A percentile compares a stretch with the other conserved stretches of the same genome.
Evolutionary conservation across 64 coral and sea anemone species (phyloP).

Genomic region (Catalaphyllia jardinei): DNA sequence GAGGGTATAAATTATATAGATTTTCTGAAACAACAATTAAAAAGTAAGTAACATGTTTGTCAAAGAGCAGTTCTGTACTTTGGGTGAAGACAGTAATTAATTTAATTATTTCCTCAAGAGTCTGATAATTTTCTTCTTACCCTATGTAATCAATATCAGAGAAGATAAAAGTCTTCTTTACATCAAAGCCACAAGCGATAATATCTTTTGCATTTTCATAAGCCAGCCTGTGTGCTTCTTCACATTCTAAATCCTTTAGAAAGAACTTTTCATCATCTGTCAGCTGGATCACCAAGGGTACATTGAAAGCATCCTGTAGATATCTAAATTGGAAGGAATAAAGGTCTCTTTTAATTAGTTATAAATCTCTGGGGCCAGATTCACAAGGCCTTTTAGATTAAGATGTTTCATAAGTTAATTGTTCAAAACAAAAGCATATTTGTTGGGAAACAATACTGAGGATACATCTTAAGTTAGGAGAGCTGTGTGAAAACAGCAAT

Average conservation of each 20-base stretch:
- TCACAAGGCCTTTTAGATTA: too few relatives aligned
- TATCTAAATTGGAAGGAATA: conserved; percentile 62
- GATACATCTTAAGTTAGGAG: too few relatives aligned
- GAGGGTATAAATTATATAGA: too few relatives aligned
- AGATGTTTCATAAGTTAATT: too few relatives aligned
- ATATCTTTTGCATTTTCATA: conserved; percentile 99
- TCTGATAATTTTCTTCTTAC: conserved; percentile 32
- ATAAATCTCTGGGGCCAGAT: too few relatives aligned
- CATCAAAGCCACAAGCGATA: conserved; percentile 97
- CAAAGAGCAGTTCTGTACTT: too few relatives aligned
- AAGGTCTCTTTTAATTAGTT: background rate
- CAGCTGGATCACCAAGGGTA: conserved; percentile 94
- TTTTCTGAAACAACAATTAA: too few relatives aligned
- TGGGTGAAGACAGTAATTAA: too few relatives aligned
- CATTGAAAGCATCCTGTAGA: conserved; percentile 95
- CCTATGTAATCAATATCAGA: conserved; percentile 99
- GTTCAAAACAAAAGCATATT: too few relatives aligned
- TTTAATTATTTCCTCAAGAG: too few relatives aligned
- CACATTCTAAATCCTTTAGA: conserved; percentile 76
- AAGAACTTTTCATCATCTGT: conserved; percentile 99
- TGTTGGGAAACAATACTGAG: background rate
- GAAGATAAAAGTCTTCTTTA: conserved; percentile 98
- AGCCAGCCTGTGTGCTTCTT: conserved; percentile 90
- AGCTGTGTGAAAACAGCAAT: too few relatives aligned
- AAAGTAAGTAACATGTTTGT: too few relatives aligned